Percentiles rank a stretch among this genome's conserved stretches.
Conservation (phyloP, 2,888 invertebrate species). For the Danaus chrysippus region DNA sequence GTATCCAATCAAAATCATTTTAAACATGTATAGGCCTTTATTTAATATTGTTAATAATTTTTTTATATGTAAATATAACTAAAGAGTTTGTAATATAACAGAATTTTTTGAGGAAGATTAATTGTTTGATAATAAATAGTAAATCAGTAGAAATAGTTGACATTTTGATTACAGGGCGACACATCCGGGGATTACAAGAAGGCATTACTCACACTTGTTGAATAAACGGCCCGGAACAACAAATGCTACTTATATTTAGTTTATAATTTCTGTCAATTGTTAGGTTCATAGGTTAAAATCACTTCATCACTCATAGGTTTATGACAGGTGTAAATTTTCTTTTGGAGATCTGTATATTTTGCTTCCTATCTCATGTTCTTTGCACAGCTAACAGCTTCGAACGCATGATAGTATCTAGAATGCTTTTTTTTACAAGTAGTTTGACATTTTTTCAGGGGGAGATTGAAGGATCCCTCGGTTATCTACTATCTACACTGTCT, state of each 20-base stretch:
- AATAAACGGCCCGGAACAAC: slow-evolving; percentile 67
- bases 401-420: slow-evolving; percentile 51
- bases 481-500: slow-evolving; percentile 81
- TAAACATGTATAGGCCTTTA: not conserved
- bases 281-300: slow-evolving; percentile 49
- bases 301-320: slow-evolving; percentile 46
- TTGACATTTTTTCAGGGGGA: slow-evolving; percentile 83
- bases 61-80: not conserved
- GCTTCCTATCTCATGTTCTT: slow-evolving; percentile 62
- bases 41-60: not conserved
- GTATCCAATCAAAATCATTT: slow-evolving; percentile 1
- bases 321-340: slow-evolving; percentile 55
- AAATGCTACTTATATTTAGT: slow-evolving; percentile 53
- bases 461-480: slow-evolving; percentile 81
- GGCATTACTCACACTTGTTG: slow-evolving; percentile 91
- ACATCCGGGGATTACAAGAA: slow-evolving; percentile 96
- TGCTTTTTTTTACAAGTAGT: slow-evolving; percentile 57
- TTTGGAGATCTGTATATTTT: slow-evolving; percentile 75
- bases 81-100: not conserved
- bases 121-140: not conserved
- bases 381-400: slow-evolving; percentile 70
- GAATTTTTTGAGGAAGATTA: slow-evolving; percentile 12
- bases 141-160: slow-evolving; percentile 48
- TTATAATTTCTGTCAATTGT: slow-evolving; percentile 64
- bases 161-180: slow-evolving; percentile 88